Evolutionary conservation across 2,797 vertebrate species (phyloP).

Genomic region (Falco berigora): DNA sequence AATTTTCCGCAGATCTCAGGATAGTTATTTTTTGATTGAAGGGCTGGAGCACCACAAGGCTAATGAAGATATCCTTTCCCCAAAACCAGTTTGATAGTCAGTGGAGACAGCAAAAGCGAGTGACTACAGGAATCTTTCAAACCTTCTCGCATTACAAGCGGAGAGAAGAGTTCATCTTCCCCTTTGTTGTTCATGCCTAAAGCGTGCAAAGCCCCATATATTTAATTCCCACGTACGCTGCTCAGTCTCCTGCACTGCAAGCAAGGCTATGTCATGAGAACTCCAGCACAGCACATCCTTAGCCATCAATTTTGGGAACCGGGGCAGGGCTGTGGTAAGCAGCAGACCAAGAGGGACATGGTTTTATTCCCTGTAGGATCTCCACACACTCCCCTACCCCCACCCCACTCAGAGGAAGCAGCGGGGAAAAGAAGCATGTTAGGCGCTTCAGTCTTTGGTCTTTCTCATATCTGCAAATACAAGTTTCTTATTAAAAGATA

Average conservation of each 20-base stretch:
- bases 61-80: neutral
- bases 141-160: neutral
- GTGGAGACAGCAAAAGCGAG: neutral
- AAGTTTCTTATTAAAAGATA: slow-evolving; percentile 58
- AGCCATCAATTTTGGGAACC: slow-evolving; percentile 50
- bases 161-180: neutral
- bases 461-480: slow-evolving; percentile 23
- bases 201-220: neutral
- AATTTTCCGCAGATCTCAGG: neutral
- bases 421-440: neutral
- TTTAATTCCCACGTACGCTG: neutral
- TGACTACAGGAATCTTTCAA: neutral
- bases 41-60: neutral
- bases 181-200: neutral
- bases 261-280: slow-evolving; percentile 25
- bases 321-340: slow-evolving; percentile 26
- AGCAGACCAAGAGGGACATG: neutral
- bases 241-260: neutral
- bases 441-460: neutral
- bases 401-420: neutral
- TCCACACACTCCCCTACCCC: neutral
- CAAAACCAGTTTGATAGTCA: neutral
- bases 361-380: slow-evolving; percentile 31
- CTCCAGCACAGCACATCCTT: neutral
- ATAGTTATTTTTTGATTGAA: neutral